Conservation (phyloP, 2,797 vertebrate genomes). For the Oreonectes daqikongensis region DNA sequence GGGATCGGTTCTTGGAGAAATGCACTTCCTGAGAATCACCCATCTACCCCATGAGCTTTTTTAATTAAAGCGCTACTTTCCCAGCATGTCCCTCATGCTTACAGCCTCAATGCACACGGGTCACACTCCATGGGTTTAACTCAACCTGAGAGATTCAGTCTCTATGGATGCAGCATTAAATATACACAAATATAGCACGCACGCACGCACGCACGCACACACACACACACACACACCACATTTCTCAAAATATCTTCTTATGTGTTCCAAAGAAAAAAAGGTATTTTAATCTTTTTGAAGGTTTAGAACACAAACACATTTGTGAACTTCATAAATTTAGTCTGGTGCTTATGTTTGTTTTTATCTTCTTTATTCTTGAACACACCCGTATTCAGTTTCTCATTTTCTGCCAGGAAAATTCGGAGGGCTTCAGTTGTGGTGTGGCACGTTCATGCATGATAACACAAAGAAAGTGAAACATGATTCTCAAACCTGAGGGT, state of each 20-base stretch:
- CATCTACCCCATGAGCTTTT: slow-evolving; percentile 1
- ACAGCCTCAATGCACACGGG: not conserved
- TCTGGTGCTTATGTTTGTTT: not conserved
- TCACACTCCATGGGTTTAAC: slow-evolving; percentile 23
- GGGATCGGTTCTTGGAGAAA: slow-evolving; percentile 2
- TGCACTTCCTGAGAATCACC: not conserved
- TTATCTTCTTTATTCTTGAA: not conserved
- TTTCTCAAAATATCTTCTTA: not conserved
- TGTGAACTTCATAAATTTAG: not conserved
- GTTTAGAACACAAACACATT: not conserved
- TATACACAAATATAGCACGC: not conserved
- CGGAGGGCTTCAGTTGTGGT: not conserved
- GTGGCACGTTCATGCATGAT: not conserved
- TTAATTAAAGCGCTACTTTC: slow-evolving; percentile 28
- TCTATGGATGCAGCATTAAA: slow-evolving; percentile 11
- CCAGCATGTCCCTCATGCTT: not conserved
- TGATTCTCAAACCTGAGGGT: slow-evolving; percentile 2
- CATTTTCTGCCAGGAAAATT: not conserved
- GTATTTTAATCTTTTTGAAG: too few relatives aligned
- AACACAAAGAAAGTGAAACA: slow-evolving; percentile 11
- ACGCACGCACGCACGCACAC: too few relatives aligned
- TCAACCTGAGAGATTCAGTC: slow-evolving; percentile 30
- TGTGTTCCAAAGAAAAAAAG: too few relatives aligned
- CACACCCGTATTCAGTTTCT: not conserved
- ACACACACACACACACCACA: too few relatives aligned